Evolutionary conservation across 2,888 invertebrate genomes (phyloP), one percentile per base, ranked within the genome.

Genomic region (Xiphydria camelus): DNA sequence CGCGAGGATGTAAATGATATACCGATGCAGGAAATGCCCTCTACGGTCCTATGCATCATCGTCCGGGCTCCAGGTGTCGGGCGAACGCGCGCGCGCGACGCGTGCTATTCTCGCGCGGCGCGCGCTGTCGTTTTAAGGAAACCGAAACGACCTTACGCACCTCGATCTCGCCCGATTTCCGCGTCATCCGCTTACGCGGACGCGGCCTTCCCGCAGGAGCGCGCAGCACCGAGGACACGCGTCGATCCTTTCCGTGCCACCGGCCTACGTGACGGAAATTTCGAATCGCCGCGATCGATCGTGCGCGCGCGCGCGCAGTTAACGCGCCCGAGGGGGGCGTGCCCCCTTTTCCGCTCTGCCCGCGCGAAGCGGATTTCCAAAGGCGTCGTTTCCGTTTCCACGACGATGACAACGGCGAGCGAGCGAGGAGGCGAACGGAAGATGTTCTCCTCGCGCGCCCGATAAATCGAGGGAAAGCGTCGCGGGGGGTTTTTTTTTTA

Each of bases 31-130:
- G 72, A 73, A 73, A 64, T 61, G 53, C 61, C 57, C 50, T 47
- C 49, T 65, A 59, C 60, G 64, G 63, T 51, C 49, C 51, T 62
- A 71, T 71, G 70, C 68, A 73, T 73, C 73, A 65, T 64, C n/a
- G n/a, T n/a, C n/a, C n/a, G n/a, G 54, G 57, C 58, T 47, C 64
- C 70, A 70, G 69, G 69, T 70, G 72, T 62, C 57, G 14, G n/a
- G 22, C 15, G 37, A 37, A 18, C 36, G 22, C 36, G 4, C 36
- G 10, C 22, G 23, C 25, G 21, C 23, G 21, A 25, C n/a, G 4
- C n/a, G 4, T 25, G n/a, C 14, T 41, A 26, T 26, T 35, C 22
- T 26, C 21, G 20, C 29, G 44, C 15, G 14, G 5, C 29, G 12
- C 29, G 29, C 14, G 29, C 5, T 12, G 22, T 18, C 43, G 10